Base-by-base conservation (phyloP, 2,888 invertebrate genomes). In the Siphonodentalium dalli region DNA sequence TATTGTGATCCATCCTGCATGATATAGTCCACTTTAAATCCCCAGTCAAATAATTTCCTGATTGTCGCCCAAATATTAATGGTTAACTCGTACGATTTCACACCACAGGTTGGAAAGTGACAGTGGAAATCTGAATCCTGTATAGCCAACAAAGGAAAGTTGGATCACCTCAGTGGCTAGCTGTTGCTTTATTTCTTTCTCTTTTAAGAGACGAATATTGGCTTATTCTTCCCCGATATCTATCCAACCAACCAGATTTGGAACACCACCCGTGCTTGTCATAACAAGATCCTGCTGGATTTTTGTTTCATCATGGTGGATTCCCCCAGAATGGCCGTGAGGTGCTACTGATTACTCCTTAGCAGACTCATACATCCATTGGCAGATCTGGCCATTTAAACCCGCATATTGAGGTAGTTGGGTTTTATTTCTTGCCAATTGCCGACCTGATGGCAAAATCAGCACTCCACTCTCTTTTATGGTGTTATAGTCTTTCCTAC, bases 81-180 rank as follows among this genome's bases (percentile, higher is more conserved):
- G 24, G 37, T 9, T 9, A 58, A 41, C 29, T 58, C 57, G 6
- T 43, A n/a, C n/a, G n/a, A n/a, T n/a, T n/a, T n/a, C n/a, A n/a
- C n/a, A n/a, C n/a, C n/a, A n/a, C n/a, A n/a, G n/a, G n/a, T n/a
- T n/a, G n/a, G n/a, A n/a, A n/a, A n/a, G n/a, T n/a, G n/a, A n/a
- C 3, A 61, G 23, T 4, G 56, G 60, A 46, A 60, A 60, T 18
- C 56, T 23, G 27, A 60, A 56, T 38, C 60, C 60, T 21, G 60
- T 60, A 18, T 46, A 54, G 7, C 60, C 60, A 11, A 53, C 26
- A 50, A 60, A 60, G 8, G 47, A 33, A 2, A 60, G 1, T 26
- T 60, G 56, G 4, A 57, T 23, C 13, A 57, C 60, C 20, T 60
- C 40, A 21, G 33, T 31, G 6, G 56, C 56, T 27, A 54, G 24